phyloP scores from a whole-genome alignment of 2,888 invertebrate genomes.

The Noctua janthina region DNA sequence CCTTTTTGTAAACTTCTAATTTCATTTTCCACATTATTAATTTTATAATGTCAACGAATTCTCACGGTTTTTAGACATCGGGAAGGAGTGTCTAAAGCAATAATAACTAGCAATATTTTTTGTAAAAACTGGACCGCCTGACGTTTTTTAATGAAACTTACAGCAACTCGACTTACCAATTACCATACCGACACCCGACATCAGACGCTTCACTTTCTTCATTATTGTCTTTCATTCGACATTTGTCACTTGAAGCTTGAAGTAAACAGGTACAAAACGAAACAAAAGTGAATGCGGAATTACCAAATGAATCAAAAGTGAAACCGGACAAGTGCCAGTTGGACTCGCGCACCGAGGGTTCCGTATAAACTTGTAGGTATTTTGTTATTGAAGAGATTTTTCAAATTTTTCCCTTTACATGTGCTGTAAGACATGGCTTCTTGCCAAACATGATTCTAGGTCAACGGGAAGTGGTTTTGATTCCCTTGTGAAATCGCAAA shows the following conservation, averaged over 20 bases:
- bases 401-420: no score
- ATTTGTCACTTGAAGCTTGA: not conserved
- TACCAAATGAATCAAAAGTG: no score
- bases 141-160: not conserved
- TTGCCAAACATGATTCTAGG: no score
- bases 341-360: no score
- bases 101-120: conserved; percentile 3
- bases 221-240: not conserved
- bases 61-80: conserved; percentile 17
- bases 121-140: not conserved
- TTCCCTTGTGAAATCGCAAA: no score
- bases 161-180: not conserved
- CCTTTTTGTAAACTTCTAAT: not conserved
- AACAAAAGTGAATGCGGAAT: no score
- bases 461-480: no score
- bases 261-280: no score
- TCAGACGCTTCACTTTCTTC: not conserved
- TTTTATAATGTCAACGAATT: conserved; percentile 17
- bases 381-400: no score
- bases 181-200: not conserved
- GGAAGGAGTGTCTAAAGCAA: not conserved
- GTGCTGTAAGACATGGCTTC: no score
- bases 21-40: not conserved
- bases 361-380: no score
- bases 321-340: no score